Conservation (phyloP, 2,113 vertebrate genomes). For the Oxyura jamaicensis region DNA sequence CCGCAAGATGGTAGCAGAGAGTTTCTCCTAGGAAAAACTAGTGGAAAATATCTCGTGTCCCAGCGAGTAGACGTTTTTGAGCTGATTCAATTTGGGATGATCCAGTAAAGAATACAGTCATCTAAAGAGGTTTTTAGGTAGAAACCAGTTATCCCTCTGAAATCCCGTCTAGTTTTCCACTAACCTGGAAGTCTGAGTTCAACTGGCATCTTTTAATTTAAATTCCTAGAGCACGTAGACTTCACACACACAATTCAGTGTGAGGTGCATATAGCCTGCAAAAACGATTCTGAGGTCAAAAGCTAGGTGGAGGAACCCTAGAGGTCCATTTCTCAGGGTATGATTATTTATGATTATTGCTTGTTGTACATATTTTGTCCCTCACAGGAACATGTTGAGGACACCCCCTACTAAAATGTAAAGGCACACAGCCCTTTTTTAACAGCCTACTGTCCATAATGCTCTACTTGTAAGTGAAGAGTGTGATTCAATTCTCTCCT, state of each 20-base stretch:
- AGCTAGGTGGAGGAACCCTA: neutral
- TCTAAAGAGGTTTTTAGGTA: neutral
- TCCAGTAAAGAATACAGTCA: neutral
- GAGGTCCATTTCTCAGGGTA: neutral
- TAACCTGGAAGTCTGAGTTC: neutral
- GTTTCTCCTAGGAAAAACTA: neutral
- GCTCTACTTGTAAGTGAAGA: neutral
- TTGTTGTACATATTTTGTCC: neutral
- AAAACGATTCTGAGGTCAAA: neutral
- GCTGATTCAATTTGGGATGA: neutral
- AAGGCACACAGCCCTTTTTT: neutral
- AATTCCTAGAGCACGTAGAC: neutral
- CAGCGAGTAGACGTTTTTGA: neutral
- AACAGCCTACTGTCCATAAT: neutral
- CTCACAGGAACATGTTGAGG: neutral
- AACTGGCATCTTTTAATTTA: neutral
- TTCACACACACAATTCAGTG: neutral
- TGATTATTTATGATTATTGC: neutral
- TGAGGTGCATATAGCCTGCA: neutral
- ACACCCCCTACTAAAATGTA: neutral
- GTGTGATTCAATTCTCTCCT: neutral
- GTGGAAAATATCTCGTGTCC: neutral
- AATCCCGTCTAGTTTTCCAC: neutral
- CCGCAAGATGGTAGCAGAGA: slow-evolving; percentile 35
- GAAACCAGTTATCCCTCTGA: neutral